Percentiles rank a stretch among this genome's conserved stretches.
phyloP scores from a whole-genome alignment of 2,888 invertebrate species.

The Drosophila differens region DNA sequence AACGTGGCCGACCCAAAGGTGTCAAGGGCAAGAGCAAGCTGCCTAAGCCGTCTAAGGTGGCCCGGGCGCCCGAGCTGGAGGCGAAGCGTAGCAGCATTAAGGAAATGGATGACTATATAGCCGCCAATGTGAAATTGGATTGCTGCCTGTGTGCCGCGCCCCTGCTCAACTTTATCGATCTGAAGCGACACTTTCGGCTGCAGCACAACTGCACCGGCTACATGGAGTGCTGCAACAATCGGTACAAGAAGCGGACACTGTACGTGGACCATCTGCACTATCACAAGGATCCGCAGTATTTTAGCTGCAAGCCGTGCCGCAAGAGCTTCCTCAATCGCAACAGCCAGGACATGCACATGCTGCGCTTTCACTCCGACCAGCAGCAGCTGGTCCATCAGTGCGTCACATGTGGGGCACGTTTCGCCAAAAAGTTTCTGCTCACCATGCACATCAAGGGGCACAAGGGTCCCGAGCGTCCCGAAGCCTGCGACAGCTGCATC shows the following conservation, averaged over 20 bases:
- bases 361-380: constrained; percentile 74
- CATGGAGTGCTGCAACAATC: constrained; percentile 76
- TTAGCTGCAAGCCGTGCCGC: constrained; percentile 66
- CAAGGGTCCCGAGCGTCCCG: constrained; percentile 70
- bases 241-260: constrained; percentile 71
- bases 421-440: constrained; percentile 72
- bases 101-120: constrained; percentile 75
- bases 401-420: constrained; percentile 62
- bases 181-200: constrained; percentile 74
- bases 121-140: constrained; percentile 70
- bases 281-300: constrained; percentile 77
- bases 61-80: constrained; percentile 28
- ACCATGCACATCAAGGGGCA: constrained; percentile 76
- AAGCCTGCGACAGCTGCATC: constrained; percentile 60
- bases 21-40: constrained; percentile 6
- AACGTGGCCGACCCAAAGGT: constrained; percentile 67
- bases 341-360: constrained; percentile 78
- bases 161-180: constrained; percentile 59
- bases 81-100: constrained; percentile 71
- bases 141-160: constrained; percentile 67
- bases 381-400: constrained; percentile 71
- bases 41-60: constrained; percentile 6
- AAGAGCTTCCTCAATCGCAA: constrained; percentile 74
- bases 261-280: constrained; percentile 79
- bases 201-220: constrained; percentile 72